These are phyloP conservation scores for Parazoanthus darwini DNA, from an alignment of 92 coral and sea anemone genomes.

Conservation along the genomic window DNA sequence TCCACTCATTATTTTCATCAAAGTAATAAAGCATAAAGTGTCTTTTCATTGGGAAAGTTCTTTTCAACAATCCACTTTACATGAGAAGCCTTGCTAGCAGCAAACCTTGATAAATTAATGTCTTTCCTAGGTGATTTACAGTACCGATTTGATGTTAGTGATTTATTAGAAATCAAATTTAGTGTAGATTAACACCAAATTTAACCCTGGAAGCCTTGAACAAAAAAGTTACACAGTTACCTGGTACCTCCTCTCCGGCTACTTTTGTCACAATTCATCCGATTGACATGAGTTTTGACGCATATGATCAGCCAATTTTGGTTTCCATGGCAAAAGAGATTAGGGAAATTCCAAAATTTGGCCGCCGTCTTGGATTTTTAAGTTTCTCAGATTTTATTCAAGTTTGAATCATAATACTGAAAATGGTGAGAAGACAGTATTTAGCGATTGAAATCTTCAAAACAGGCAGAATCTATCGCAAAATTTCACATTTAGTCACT, in stretches of 20 bases:
- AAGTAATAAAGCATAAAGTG: constrained; percentile 30
- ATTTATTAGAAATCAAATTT: constrained; percentile 47
- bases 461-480: too few species aligned
- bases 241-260: too few species aligned
- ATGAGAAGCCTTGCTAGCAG: constrained; percentile 38
- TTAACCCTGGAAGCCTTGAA: neutral
- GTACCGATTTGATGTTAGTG: constrained; percentile 50
- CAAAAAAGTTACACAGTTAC: neutral
- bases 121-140: constrained; percentile 43
- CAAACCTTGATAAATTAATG: constrained; percentile 42
- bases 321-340: too few species aligned
- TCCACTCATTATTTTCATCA: constrained; percentile 42
- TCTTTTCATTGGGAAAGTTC: constrained; percentile 24
- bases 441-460: too few species aligned
- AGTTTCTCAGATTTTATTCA: too few species aligned
- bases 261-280: too few species aligned
- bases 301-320: too few species aligned
- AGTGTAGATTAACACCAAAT: constrained; percentile 11
- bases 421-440: too few species aligned
- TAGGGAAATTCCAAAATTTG: too few species aligned
- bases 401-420: too few species aligned
- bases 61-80: constrained; percentile 49
- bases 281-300: too few species aligned
- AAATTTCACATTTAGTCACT: neutral
- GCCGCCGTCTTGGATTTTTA: too few species aligned